Evolutionary conservation across 2,888 invertebrate genomes (phyloP).

Genomic region (Idaea aversata): DNA sequence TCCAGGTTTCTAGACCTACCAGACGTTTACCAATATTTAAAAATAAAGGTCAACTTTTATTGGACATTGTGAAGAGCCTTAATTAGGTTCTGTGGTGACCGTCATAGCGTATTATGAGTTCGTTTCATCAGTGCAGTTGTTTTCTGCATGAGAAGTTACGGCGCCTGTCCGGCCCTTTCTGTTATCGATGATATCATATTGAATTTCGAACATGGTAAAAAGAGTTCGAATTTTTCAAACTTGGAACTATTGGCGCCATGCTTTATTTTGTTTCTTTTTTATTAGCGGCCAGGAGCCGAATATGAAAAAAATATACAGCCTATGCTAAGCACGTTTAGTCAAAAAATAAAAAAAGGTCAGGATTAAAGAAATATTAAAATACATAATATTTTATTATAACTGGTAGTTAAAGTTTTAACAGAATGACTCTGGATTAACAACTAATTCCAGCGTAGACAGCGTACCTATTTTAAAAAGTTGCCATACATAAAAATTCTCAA

Average conservation of each 20-base stretch:
- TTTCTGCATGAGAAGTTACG: conserved; percentile 72
- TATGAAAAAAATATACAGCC: neutral
- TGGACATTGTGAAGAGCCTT: conserved; percentile 56
- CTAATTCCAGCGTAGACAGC: too few species aligned
- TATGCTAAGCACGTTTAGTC: neutral
- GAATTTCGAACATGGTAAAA: conserved; percentile 48
- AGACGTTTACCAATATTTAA: neutral
- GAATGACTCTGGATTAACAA: too few species aligned
- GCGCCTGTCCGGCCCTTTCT: conserved; percentile 68
- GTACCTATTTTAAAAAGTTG: too few species aligned
- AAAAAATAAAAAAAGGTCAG: too few species aligned
- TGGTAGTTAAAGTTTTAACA: too few species aligned
- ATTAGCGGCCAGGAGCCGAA: neutral
- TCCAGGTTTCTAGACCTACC: conserved; percentile 41
- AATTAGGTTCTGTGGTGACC: conserved; percentile 76
- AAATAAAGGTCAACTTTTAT: conserved; percentile 31
- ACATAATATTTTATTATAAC: too few species aligned
- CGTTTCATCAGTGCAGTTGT: conserved; percentile 72
- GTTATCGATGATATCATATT: conserved; percentile 59
- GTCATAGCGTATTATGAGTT: conserved; percentile 72
- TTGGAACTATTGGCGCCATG: conserved; percentile 1
- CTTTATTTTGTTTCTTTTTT: neutral
- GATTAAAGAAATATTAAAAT: too few species aligned
- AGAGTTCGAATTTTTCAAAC: conserved; percentile 4
- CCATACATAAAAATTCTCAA: too few species aligned